Conservation (phyloP, 1,140 invertebrate genomes). For the Spodoptera frugiperda region DNA sequence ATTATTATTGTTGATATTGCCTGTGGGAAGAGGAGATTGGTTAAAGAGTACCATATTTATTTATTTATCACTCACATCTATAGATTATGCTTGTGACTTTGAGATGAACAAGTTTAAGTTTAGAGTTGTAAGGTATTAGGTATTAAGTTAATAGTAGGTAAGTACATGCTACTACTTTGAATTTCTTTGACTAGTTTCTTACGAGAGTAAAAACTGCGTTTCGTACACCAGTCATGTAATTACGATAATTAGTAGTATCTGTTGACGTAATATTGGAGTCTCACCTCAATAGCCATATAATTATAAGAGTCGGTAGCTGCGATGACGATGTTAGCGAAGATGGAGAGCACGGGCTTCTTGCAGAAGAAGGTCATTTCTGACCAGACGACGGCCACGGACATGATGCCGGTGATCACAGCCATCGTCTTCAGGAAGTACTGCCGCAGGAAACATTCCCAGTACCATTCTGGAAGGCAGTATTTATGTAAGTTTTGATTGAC, state of each 20-base stretch:
- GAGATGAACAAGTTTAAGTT: too few species aligned
- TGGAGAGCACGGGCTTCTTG: slow-evolving; percentile 94
- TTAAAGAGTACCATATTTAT: background rate
- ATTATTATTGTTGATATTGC: slow-evolving; percentile 95
- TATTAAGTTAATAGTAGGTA: too few species aligned
- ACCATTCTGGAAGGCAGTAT: slow-evolving; percentile 92
- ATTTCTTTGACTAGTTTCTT: too few species aligned
- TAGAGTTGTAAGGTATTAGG: too few species aligned
- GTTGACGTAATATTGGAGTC: slow-evolving; percentile 32
- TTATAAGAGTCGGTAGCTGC: slow-evolving; percentile 93
- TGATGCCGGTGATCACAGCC: slow-evolving; percentile 91
- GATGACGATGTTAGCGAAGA: slow-evolving; percentile 97
- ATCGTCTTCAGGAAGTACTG: slow-evolving; percentile 91
- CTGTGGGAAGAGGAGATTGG: slow-evolving; percentile 75
- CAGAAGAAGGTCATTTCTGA: slow-evolving; percentile 99
- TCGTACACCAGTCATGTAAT: too few species aligned
- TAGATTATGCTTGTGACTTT: too few species aligned
- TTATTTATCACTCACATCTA: too few species aligned
- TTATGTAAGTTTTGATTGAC: too few species aligned
- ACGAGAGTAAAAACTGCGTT: too few species aligned
- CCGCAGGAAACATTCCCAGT: slow-evolving; percentile 95
- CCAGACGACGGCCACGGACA: slow-evolving; percentile 98
- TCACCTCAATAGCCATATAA: slow-evolving; percentile 98
- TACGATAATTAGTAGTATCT: too few species aligned
- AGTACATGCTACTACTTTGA: too few species aligned